phyloP scores from a whole-genome alignment of 92 coral and sea anemone genomes.

The Actinernus sp. region DNA sequence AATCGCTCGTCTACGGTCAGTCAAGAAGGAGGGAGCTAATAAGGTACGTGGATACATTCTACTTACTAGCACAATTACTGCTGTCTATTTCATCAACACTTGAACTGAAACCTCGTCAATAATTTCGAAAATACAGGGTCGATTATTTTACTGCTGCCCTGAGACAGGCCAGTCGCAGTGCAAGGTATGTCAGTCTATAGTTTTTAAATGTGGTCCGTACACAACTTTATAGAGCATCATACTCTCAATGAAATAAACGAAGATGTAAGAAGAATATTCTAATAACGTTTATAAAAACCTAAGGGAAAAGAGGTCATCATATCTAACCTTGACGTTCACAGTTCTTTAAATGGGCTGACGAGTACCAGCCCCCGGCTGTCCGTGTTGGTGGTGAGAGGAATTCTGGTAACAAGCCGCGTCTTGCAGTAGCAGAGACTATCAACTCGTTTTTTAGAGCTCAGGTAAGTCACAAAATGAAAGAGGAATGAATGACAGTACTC shows the following conservation, averaged over 20 bases:
- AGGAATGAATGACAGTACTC: too few species aligned
- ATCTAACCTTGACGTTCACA: constrained; percentile 5
- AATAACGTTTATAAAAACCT: too few species aligned
- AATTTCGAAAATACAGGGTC: too few species aligned
- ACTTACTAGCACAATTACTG: neutral
- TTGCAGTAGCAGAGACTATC: constrained; percentile 74
- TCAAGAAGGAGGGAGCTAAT: constrained; percentile 92
- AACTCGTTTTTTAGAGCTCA: constrained; percentile 75
- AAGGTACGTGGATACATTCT: constrained; percentile 82
- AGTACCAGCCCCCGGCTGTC: constrained; percentile 56
- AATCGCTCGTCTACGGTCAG: constrained; percentile 77
- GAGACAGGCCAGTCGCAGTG: constrained; percentile 84
- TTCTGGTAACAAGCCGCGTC: constrained; percentile 40
- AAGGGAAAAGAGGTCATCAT: too few species aligned
- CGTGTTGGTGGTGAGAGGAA: constrained; percentile 11
- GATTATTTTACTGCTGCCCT: constrained; percentile 88
- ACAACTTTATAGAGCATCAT: neutral
- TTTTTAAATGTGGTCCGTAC: too few species aligned
- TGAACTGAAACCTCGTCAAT: too few species aligned
- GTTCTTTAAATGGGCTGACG: constrained; percentile 98
- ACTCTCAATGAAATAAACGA: neutral
- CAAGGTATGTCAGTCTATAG: constrained; percentile 86
- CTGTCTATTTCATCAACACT: neutral
- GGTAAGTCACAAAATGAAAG: constrained; percentile 46
- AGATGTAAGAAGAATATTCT: too few species aligned